Evolutionary conservation across 2,113 vertebrate species (phyloP).

Genomic region (Sinocyclocheilus grahami): DNA sequence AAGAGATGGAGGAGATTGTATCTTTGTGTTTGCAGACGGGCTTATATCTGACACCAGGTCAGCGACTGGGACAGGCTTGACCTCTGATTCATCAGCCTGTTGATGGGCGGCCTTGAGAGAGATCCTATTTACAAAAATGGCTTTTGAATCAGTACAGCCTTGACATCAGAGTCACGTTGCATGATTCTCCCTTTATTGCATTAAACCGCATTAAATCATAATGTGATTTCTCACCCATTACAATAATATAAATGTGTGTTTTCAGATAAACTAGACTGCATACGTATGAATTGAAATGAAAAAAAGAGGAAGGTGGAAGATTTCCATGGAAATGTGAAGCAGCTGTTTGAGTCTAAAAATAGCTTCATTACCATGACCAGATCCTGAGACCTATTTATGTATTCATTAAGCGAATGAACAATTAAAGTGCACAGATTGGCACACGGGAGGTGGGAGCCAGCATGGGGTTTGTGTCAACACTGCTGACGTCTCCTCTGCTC

Average conservation of each 20-base stretch:
- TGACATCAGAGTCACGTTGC: background rate
- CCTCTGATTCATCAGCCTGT: slow-evolving; percentile 28
- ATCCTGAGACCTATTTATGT: slow-evolving; percentile 74
- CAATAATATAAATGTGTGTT: background rate
- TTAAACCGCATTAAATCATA: background rate
- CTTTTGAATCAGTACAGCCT: slow-evolving; percentile 15
- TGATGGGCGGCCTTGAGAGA: slow-evolving; percentile 42
- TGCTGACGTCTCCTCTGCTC: slow-evolving; percentile 40
- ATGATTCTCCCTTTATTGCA: slow-evolving; percentile 7
- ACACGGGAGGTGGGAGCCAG: slow-evolving; percentile 56
- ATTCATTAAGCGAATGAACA: slow-evolving; percentile 76
- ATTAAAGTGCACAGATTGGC: slow-evolving; percentile 72
- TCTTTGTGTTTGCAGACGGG: slow-evolving; percentile 43
- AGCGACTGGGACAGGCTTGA: slow-evolving; percentile 58
- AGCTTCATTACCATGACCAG: slow-evolving; percentile 74
- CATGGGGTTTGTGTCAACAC: slow-evolving; percentile 43
- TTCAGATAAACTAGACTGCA: background rate
- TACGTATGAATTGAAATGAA: background rate
- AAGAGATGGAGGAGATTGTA: slow-evolving; percentile 35
- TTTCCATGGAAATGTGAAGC: slow-evolving; percentile 78
- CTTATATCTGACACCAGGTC: slow-evolving; percentile 22
- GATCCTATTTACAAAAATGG: background rate
- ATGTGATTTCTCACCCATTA: background rate
- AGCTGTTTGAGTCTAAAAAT: slow-evolving; percentile 78
- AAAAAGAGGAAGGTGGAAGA: slow-evolving; percentile 67